Conservation (phyloP, 2,797 vertebrate species). For the Geotrypetes seraphini region DNA sequence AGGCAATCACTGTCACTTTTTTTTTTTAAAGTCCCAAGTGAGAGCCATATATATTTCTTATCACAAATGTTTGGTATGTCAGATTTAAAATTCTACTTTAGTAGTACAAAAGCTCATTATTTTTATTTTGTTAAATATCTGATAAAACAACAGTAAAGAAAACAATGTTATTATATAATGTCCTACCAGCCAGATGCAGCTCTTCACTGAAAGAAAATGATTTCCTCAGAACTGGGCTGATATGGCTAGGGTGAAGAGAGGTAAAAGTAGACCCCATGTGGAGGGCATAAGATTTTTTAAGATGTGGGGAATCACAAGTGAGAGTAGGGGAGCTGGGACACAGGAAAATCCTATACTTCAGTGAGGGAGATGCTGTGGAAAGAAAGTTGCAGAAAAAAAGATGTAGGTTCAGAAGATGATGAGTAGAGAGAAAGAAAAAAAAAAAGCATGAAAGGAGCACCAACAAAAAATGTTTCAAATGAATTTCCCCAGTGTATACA, state of each 20-base stretch:
- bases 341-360: constrained; percentile 76
- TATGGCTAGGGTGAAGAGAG: constrained; percentile 64
- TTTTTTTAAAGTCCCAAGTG: too few relatives aligned
- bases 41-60: too few relatives aligned
- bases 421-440: constrained; percentile 10
- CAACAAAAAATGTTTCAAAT: constrained; percentile 22
- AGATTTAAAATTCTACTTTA: too few relatives aligned
- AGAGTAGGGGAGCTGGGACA: constrained; percentile 84
- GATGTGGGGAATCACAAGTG: constrained; percentile 69
- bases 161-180: constrained; percentile 48
- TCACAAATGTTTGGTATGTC: too few relatives aligned
- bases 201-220: constrained; percentile 94
- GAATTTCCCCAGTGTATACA: constrained; percentile 22
- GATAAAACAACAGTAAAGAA: too few relatives aligned
- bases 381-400: constrained; percentile 26
- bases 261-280: constrained; percentile 63
- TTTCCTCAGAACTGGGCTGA: constrained; percentile 89
- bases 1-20: too few relatives aligned
- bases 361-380: constrained; percentile 49
- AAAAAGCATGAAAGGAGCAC: constrained; percentile 42
- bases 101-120: too few relatives aligned
- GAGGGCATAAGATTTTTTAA: constrained; percentile 66
- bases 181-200: constrained; percentile 95
- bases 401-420: not conserved
- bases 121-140: too few relatives aligned